Conservation (phyloP, 2,113 vertebrate genomes). For the Erythrocebus patas region DNA sequence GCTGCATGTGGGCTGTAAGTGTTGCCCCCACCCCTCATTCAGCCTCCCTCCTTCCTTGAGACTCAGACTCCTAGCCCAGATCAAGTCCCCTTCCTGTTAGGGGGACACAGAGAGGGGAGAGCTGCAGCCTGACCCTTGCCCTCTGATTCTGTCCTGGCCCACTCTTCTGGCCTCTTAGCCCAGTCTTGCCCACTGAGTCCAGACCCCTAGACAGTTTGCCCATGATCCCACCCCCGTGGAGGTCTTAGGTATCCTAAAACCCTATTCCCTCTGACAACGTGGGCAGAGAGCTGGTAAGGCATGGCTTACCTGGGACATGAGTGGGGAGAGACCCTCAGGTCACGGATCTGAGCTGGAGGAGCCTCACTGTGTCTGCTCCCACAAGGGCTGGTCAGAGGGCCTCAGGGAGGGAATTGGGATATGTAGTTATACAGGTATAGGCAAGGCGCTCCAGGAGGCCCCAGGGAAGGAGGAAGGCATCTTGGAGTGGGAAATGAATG, state of each 20-base stretch:
- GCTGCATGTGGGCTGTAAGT: conserved; percentile 95
- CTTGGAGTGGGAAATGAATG: not conserved
- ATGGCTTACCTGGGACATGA: not conserved
- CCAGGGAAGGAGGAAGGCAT: not conserved
- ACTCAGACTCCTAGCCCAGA: not conserved
- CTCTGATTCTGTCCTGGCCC: not conserved
- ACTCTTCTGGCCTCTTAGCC: not conserved
- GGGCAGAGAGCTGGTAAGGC: not conserved
- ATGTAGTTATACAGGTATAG: not conserved
- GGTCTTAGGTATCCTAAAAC: not conserved
- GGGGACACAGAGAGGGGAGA: not conserved
- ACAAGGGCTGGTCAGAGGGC: not conserved
- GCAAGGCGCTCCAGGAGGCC: not conserved
- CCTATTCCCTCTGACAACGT: not conserved
- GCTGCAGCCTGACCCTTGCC: not conserved
- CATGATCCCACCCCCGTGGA: not conserved
- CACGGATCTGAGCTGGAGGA: not conserved
- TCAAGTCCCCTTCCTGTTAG: not conserved
- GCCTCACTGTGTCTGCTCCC: not conserved
- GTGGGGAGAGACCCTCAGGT: not conserved
- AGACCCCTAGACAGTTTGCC: not conserved
- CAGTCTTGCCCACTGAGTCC: not conserved
- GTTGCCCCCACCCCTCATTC: not conserved
- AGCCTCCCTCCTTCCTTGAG: not conserved
- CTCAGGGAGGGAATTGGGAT: not conserved